These are phyloP conservation scores for Anisognathus igniventris DNA, from an alignment of 2,797 vertebrate species.

Conservation along the genomic window DNA sequence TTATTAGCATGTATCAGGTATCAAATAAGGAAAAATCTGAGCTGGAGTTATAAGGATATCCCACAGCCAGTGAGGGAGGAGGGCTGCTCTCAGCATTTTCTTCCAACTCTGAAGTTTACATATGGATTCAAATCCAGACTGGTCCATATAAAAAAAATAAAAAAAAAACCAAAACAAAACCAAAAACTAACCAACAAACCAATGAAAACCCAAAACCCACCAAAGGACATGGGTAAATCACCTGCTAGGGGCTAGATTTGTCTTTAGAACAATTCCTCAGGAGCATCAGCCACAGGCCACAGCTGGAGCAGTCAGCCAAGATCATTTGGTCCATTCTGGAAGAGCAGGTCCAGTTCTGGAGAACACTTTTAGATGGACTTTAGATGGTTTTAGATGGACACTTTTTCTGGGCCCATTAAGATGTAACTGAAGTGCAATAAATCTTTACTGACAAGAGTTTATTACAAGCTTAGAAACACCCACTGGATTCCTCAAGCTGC, in stretches of 20 bases:
- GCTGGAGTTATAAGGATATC: neutral
- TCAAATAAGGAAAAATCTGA: neutral
- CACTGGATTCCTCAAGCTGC: neutral
- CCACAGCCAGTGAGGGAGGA: neutral
- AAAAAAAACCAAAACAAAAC: neutral
- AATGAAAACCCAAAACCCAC: neutral
- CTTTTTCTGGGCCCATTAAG: neutral
- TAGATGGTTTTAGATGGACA: neutral
- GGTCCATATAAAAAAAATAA: neutral
- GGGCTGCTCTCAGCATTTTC: neutral
- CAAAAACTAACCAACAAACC: too few relatives aligned
- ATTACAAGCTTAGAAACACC: neutral
- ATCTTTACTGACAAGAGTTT: neutral
- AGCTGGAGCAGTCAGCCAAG: neutral
- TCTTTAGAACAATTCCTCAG: neutral
- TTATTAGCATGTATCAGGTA: neutral
- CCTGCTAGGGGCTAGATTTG: neutral
- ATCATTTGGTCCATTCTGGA: neutral
- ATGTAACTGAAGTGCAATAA: neutral
- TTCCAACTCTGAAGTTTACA: neutral
- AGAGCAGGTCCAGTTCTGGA: neutral
- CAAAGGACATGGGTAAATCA: neutral
- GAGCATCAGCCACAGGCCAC: neutral
- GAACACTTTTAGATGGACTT: neutral
- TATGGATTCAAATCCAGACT: neutral